These are phyloP conservation scores for Caranx ignobilis DNA, from an alignment of 2,113 vertebrate genomes.

Conservation along the genomic window DNA sequence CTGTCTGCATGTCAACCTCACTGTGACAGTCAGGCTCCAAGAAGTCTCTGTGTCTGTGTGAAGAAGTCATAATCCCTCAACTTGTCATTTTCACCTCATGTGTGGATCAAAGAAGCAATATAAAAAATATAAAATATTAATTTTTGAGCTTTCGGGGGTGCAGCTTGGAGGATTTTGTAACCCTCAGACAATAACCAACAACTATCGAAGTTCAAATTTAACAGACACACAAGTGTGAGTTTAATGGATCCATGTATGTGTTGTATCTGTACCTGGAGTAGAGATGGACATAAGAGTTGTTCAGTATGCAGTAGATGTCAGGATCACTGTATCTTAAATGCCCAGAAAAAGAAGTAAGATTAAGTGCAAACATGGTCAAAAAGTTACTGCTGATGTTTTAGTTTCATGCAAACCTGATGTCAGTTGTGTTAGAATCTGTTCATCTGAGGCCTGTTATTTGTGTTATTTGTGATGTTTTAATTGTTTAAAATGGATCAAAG, in stretches of 20 bases:
- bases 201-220: too few species aligned
- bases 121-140: background rate
- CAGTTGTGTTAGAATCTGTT: background rate
- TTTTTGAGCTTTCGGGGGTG: too few species aligned
- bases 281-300: background rate
- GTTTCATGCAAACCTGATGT: background rate
- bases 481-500: too few species aligned
- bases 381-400: background rate
- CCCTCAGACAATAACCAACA: too few species aligned
- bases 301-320: background rate
- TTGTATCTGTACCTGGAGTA: too few species aligned
- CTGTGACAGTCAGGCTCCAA: too few species aligned
- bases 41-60: background rate
- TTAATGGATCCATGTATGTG: too few species aligned
- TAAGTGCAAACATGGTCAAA: background rate
- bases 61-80: too few species aligned
- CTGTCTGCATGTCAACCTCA: background rate
- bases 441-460: background rate
- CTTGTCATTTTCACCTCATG: too few species aligned
- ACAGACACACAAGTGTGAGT: too few species aligned
- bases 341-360: background rate
- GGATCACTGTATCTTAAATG: background rate
- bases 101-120: too few species aligned
- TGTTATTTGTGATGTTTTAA: background rate
- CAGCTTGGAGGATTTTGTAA: too few species aligned